Base-by-base conservation (phyloP, 2,797 vertebrate species). In the Aplochiton taeniatus region DNA sequence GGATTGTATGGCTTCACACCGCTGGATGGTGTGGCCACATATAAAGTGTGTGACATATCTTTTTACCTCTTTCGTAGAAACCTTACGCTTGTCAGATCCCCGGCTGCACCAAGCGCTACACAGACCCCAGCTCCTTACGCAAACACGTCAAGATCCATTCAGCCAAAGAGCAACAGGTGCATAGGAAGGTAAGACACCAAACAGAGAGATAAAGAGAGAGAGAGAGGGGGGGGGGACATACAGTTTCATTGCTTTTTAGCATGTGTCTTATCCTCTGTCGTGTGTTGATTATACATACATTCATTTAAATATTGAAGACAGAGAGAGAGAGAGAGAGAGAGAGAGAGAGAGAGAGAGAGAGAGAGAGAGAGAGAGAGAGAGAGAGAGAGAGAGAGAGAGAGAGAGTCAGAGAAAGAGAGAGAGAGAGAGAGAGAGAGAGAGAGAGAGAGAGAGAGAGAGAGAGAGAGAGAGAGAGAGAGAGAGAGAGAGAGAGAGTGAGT, bases 81-180 rank as follows among this genome's bases (percentile, higher is more conserved):
- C 97, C 97, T 0, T 99, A 99, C 0, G 96, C 96, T 55, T 99
- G 97, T 89, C 97, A 98, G 93, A 98, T 99, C 51, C 95, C 96
- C 0, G 97, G 97, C 82, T 99, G 97, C 76, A 96, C 96, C 87
- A 99, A 99, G 75, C 96, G 97, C 83, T 99, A 99, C 91, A 98
- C 97, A 0, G 97, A 99, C 84, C 97, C 97, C 81, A 99, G 97
- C 92, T 99, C 97, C 16, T 93, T 99, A 47, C 95, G 97, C 86
- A 99, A 99, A 78, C 97, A 99, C 0, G 96, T 98, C 82, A 99
- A 98, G 89, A 97, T 98, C 68, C 97, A 99, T 85, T 96, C 96
- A 0, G 95, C 95, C 86, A 98, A 98, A 91, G 96, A 98, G 83
- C 96, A 98, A 81, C 96, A 97, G 94, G 94, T 96, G 89, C 95